Conservation (phyloP, 2,113 vertebrate species). For the Cyprinodon variegatus region DNA sequence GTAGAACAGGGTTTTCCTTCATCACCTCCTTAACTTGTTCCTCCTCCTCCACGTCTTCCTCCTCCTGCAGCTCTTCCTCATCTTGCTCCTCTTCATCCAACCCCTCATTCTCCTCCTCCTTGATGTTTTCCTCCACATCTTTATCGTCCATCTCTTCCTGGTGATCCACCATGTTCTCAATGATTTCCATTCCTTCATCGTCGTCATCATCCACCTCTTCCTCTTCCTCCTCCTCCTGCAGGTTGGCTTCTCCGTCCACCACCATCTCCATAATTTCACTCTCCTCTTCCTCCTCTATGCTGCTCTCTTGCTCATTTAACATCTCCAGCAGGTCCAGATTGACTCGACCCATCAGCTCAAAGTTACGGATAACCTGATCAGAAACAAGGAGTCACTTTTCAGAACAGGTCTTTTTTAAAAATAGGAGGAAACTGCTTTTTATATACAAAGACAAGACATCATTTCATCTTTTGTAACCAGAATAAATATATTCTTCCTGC, state of each 20-base stretch:
- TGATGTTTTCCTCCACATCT: constrained; percentile 79
- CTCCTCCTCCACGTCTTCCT: constrained; percentile 45
- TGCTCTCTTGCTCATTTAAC: constrained; percentile 89
- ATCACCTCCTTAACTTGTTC: constrained; percentile 42
- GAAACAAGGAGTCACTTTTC: constrained; percentile 5
- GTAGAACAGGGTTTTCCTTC: constrained; percentile 45
- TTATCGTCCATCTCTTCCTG: constrained; percentile 79
- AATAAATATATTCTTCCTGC: no score
- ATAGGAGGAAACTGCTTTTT: no score
- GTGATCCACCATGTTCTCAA: constrained; percentile 85
- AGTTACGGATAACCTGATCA: constrained; percentile 93
- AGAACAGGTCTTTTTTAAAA: neutral
- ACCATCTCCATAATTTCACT: constrained; percentile 44
- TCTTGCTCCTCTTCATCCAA: constrained; percentile 38
- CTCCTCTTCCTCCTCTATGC: constrained; percentile 84
- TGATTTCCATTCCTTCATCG: constrained; percentile 53
- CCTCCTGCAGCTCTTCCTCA: constrained; percentile 54
- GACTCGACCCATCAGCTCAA: constrained; percentile 95
- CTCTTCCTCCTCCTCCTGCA: constrained; percentile 49
- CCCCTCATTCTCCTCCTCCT: constrained; percentile 50
- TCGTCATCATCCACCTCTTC: constrained; percentile 56
- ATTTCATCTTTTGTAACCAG: no score
- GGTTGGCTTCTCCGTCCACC: constrained; percentile 12
- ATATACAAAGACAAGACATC: no score
- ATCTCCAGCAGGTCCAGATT: constrained; percentile 96